Evolutionary conservation across 2,797 vertebrate species (phyloP), one percentile per base, ranked within the genome.

Genomic region (Silurus aristotelis): DNA sequence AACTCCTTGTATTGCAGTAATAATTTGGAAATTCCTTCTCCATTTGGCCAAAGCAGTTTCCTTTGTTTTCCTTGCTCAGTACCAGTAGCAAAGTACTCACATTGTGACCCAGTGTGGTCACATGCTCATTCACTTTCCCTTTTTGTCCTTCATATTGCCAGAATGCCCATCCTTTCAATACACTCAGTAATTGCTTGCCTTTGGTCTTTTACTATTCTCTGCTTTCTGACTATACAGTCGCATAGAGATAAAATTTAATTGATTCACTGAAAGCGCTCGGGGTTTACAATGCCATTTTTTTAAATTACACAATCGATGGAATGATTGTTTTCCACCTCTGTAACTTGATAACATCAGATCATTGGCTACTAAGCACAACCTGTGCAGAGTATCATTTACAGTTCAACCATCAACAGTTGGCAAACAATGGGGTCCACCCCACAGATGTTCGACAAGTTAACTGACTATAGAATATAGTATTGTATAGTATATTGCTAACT

Each of bases 351-450:
- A 46, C 31, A 73, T 52, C 27, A 46, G 58, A 63, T 79, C 31
- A 46, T 15, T 79, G 60, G 20, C 58, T 63, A 15, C 56, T 38
- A 19, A 78, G 10, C 46, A 52, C 22, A 66, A 8, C 43, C 7
- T 27, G 3, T n/a, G 27, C n/a, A 80, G 25, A 25, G 63, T 80
- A 20, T 80, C 61, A 80, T 66, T 80, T 80, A 80, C 61, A 67
- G 63, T 31, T 67, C 79, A 80, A 31, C n/a, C 46, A 67, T 27
- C 15, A 5, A 13, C 79, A 25, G 5, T 13, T 67, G n/a, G 22
- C 6, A 80, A 63, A 79, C 31, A n/a, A 6, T 0, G 12, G 1
- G 19, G 75, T 60, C 56, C 7, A 8, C 56, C 10, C n/a, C 1
- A 6, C 20, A 15, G 19, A 60, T 1, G 56, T 0, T 2, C 27